Base-by-base conservation (phyloP, 2,113 vertebrate genomes). In the Bubo scandiacus region DNA sequence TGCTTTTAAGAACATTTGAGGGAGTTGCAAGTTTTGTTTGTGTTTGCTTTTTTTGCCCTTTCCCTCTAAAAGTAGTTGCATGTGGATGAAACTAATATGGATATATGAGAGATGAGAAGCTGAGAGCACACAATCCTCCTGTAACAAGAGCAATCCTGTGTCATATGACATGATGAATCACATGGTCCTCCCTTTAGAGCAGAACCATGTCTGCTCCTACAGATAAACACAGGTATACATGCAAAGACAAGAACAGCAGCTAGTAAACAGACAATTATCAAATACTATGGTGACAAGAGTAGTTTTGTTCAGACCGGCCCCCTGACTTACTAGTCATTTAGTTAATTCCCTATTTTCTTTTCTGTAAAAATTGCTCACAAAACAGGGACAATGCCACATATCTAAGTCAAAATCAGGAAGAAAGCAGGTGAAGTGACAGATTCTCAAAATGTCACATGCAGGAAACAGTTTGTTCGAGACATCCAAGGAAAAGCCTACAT, bases 131-230 rank as follows among this genome's bases (percentile, higher is more conserved):
- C 51, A 84, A 34, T 58, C 9, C 55, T 66, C 62, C 65, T 11
- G 42, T 88, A 45, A 62, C 42, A 85, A 30, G 61, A 78, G 58
- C 59, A 79, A 27, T 8, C 29, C 42, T 12, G 20, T 23, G 34
- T 40, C 8, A 1, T 21, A 61, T 1, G 2, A 62, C 34, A 61
- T 0, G 0, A 70, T 23, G 27, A 74, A 66, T n/a, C 45, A 62
- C 54, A n/a, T 3, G 12, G 11, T 20, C 32, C 63, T 66, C 62
- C 40, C 38, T 12, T 57, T 5, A 45, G 15, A 67, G 52, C 36
- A 71, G 10, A 80, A 38, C 10, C 29, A 38, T 34, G 23, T 29
- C 63, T 67, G 52, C n/a, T 51, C 25, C 58, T 38, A 20, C 30
- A 55, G 38, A 59, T 67, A 79, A 75, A 40, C 42, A 29, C 23